phyloP scores from a whole-genome alignment of 2,113 vertebrate genomes.

The Glaucomys volans region DNA sequence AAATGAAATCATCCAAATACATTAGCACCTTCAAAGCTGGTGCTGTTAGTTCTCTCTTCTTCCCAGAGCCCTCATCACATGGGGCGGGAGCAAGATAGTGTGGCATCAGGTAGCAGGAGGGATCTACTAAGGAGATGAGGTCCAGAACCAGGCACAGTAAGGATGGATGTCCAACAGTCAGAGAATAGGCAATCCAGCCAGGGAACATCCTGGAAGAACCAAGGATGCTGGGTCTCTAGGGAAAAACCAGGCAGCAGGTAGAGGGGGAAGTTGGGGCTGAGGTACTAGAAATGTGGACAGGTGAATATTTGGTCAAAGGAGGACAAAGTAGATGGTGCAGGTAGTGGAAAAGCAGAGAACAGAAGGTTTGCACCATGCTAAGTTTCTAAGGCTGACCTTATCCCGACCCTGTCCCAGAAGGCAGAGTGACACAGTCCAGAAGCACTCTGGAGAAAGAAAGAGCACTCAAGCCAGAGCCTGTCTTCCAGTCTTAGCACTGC shows the following conservation, averaged over 20 bases:
- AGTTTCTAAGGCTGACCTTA: neutral
- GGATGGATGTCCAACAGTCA: neutral
- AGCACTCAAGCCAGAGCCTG: too few species aligned
- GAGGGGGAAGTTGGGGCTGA: neutral
- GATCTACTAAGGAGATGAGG: neutral
- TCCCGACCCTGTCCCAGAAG: neutral
- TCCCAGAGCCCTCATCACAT: neutral
- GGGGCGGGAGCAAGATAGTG: neutral
- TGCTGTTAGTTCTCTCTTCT: neutral
- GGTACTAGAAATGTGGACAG: neutral
- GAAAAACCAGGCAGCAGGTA: neutral
- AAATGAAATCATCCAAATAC: neutral
- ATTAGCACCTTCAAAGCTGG: neutral
- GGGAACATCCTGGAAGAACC: neutral
- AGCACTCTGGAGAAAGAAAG: neutral
- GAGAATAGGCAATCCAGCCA: neutral
- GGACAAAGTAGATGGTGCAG: neutral
- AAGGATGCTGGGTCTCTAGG: neutral
- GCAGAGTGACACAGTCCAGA: neutral
- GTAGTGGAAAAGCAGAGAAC: neutral
- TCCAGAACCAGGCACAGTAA: neutral
- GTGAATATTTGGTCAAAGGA: neutral
- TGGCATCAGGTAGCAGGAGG: neutral
- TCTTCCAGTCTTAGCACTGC: neutral
- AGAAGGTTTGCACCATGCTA: neutral